These are phyloP conservation scores for Actias luna DNA, from an alignment of 2,888 invertebrate genomes.

Conservation along the genomic window DNA sequence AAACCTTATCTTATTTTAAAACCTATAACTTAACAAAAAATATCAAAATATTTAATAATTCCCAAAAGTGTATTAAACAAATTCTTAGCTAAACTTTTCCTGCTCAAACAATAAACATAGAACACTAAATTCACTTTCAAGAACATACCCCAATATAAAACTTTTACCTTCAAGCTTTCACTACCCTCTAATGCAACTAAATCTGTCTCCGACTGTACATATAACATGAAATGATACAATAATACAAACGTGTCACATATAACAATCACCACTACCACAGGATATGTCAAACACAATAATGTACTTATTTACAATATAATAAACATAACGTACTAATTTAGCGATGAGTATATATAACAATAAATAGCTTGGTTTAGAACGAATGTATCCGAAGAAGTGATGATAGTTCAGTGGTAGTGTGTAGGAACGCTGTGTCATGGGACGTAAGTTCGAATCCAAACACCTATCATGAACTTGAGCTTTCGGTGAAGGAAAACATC, in stretches of 20 bases:
- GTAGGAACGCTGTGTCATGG: too few relatives aligned
- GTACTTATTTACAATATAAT: slow-evolving; percentile 56
- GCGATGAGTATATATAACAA: slow-evolving; percentile 58
- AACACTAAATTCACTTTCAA: too few relatives aligned
- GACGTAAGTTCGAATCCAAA: too few relatives aligned
- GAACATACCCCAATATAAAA: too few relatives aligned
- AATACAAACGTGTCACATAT: slow-evolving; percentile 30
- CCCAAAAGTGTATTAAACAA: too few relatives aligned
- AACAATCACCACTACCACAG: slow-evolving; percentile 28
- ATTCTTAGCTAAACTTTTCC: too few relatives aligned
- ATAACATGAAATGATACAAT: slow-evolving; percentile 29
- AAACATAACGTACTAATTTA: slow-evolving; percentile 38
- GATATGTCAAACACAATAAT: slow-evolving; percentile 57
- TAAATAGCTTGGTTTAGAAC: slow-evolving; percentile 25
- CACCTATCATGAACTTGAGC: too few relatives aligned
- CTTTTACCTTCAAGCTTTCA: too few relatives aligned
- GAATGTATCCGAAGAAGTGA: background rate
- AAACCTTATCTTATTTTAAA: background rate
- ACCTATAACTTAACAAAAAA: background rate
- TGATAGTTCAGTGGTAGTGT: too few relatives aligned
- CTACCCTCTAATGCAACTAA: slow-evolving; percentile 10
- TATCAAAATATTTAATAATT: too few relatives aligned
- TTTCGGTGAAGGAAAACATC: too few relatives aligned
- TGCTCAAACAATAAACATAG: too few relatives aligned
- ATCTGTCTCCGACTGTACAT: slow-evolving; percentile 18